Evolutionary conservation across 2,113 vertebrate genomes (phyloP).

Genomic region (Crotalus viridis): DNA sequence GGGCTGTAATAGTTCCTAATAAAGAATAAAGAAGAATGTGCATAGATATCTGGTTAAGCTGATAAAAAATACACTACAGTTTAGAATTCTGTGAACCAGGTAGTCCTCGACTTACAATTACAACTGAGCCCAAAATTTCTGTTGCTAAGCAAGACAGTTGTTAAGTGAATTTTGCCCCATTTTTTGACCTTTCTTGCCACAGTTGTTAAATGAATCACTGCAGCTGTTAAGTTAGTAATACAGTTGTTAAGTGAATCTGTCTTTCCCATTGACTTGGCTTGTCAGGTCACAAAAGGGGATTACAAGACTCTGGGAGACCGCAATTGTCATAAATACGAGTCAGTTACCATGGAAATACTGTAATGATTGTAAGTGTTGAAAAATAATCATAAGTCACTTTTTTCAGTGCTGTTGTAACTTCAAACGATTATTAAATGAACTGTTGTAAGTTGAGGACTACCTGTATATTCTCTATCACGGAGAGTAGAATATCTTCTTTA

Average conservation of each 20-base stretch:
- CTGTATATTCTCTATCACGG: neutral
- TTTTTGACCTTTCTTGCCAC: no score
- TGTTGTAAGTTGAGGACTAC: neutral
- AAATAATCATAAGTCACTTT: neutral
- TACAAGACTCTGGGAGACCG: neutral
- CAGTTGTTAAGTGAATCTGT: no score
- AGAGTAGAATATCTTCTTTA: slow-evolving; percentile 34
- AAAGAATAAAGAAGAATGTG: slow-evolving; percentile 47
- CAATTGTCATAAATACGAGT: neutral
- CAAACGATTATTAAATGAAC: neutral
- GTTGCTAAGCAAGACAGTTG: no score
- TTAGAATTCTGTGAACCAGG: slow-evolving; percentile 25
- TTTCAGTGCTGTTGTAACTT: neutral
- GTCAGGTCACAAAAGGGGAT: no score
- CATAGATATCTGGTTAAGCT: slow-evolving; percentile 37
- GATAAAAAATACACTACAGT: slow-evolving; percentile 33
- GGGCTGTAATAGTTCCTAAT: slow-evolving; percentile 5
- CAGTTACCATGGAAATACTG: neutral
- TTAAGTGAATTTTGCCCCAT: no score
- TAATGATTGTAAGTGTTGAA: neutral
- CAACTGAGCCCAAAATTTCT: no score
- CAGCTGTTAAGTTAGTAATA: no score
- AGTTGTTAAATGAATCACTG: no score
- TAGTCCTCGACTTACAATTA: no score
- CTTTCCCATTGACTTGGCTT: no score